A percentile compares a stretch with the other conserved stretches of the same genome.
Evolutionary conservation across 2,888 invertebrate genomes (phyloP).

Genomic region (Furcula furcula): DNA sequence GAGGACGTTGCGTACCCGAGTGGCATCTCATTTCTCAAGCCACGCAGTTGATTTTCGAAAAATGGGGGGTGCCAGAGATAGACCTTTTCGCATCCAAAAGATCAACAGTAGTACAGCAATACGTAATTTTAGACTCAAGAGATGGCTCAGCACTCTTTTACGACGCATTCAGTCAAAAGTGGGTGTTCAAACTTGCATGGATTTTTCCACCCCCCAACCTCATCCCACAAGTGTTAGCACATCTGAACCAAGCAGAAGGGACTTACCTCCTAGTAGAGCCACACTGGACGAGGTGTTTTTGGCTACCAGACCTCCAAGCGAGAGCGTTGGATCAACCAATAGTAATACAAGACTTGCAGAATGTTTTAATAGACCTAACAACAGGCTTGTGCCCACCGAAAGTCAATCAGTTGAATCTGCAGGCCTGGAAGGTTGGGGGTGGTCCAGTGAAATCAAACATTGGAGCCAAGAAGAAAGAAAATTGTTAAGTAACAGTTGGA

Average conservation of each 20-base stretch:
- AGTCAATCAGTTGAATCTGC: conserved; percentile 9
- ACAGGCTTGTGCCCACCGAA: not conserved
- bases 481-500: conserved; percentile 17
- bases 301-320: not conserved
- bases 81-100: conserved; percentile 2
- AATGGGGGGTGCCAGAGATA: conserved; percentile 3
- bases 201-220: too few relatives aligned
- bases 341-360: not conserved
- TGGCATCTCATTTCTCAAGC: conserved; percentile 1
- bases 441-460: conserved; percentile 11
- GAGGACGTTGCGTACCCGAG: not conserved
- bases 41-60: conserved; percentile 2
- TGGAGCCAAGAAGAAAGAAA: conserved; percentile 14
- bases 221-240: conserved; percentile 2
- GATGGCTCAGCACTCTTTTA: conserved; percentile 2
- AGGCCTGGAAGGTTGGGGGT: conserved; percentile 25
- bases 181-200: conserved; percentile 2
- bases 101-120: not conserved
- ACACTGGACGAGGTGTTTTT: conserved; percentile 1
- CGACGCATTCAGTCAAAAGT: conserved; percentile 5
- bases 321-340: not conserved
- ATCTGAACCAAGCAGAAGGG: conserved; percentile 1
- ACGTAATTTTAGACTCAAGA: conserved; percentile 1
- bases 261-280: conserved; percentile 2
- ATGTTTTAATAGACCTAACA: not conserved